These are phyloP conservation scores for Mechanitis mazaeus DNA, from an alignment of 2,888 invertebrate genomes.

Conservation along the genomic window DNA sequence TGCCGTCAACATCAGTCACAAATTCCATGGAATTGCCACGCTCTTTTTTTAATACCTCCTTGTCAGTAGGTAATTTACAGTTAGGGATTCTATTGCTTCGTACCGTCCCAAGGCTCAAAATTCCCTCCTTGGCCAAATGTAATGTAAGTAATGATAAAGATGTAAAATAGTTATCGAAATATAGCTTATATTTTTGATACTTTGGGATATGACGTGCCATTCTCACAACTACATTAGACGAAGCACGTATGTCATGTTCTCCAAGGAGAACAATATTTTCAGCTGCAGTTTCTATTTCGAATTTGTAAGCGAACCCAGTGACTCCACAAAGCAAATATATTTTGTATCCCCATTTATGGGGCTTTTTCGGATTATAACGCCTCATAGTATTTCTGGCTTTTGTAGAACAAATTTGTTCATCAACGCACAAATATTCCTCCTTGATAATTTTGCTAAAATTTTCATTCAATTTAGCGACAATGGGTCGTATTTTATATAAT, in stretches of 20 bases:
- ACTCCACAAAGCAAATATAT: slow-evolving; percentile 37
- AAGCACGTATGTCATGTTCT: slow-evolving; percentile 36
- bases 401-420: slow-evolving; percentile 38
- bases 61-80: slow-evolving; percentile 33
- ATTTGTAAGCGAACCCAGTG: slow-evolving; percentile 37
- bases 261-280: slow-evolving; percentile 29
- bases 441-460: slow-evolving; percentile 23
- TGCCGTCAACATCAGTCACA: slow-evolving; percentile 26
- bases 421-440: slow-evolving; percentile 28
- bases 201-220: slow-evolving; percentile 1
- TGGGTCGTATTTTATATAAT: slow-evolving; percentile 30
- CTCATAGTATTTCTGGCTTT: slow-evolving; percentile 35
- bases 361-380: slow-evolving; percentile 41
- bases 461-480: slow-evolving; percentile 28
- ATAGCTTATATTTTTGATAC: not conserved
- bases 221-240: slow-evolving; percentile 31
- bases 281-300: slow-evolving; percentile 38
- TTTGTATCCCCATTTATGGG: slow-evolving; percentile 38
- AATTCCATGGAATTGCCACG: slow-evolving; percentile 25
- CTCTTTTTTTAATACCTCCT: slow-evolving; percentile 31
- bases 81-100: slow-evolving; percentile 38
- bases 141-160: slow-evolving; percentile 23
- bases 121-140: slow-evolving; percentile 34
- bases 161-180: slow-evolving; percentile 1
- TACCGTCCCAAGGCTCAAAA: slow-evolving; percentile 7